Percentiles rank a stretch among this genome's conserved stretches.
Evolutionary conservation across 2,113 vertebrate genomes (phyloP).

Genomic region (Falcunculus frontatus): DNA sequence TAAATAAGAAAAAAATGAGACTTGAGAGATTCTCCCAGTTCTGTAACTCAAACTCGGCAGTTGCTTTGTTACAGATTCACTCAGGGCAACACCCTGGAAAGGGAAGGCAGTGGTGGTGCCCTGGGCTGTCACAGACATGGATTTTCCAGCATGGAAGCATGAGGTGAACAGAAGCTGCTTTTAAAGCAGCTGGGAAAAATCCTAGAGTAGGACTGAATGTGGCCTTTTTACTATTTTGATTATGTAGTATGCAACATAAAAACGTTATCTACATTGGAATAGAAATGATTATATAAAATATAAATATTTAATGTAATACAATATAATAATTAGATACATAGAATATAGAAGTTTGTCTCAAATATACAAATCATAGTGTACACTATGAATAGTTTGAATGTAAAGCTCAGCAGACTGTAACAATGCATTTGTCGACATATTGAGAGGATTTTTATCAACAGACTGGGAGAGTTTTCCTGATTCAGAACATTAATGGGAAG

Average conservation of each 20-base stretch:
- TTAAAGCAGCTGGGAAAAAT: neutral
- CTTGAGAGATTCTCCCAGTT: neutral
- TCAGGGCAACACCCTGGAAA: neutral
- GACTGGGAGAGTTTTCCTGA: neutral
- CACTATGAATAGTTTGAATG: neutral
- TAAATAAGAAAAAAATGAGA: neutral
- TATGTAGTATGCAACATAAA: neutral
- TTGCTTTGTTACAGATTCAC: neutral
- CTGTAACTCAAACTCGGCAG: neutral
- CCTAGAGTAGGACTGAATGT: neutral
- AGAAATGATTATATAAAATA: neutral
- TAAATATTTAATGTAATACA: neutral
- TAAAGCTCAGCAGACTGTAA: neutral
- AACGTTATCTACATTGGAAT: rapidly evolving
- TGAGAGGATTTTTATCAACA: neutral
- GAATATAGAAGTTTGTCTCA: neutral
- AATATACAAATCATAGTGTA: neutral
- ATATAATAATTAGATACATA: neutral
- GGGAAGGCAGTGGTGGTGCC: neutral
- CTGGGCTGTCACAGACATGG: neutral
- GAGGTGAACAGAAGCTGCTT: neutral
- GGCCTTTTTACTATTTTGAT: neutral
- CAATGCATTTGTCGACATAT: neutral
- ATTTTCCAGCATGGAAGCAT: neutral
- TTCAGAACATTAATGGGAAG: neutral